These are phyloP conservation scores for Leptopilina myrica DNA, from an alignment of 2,888 invertebrate species.

Conservation along the genomic window DNA sequence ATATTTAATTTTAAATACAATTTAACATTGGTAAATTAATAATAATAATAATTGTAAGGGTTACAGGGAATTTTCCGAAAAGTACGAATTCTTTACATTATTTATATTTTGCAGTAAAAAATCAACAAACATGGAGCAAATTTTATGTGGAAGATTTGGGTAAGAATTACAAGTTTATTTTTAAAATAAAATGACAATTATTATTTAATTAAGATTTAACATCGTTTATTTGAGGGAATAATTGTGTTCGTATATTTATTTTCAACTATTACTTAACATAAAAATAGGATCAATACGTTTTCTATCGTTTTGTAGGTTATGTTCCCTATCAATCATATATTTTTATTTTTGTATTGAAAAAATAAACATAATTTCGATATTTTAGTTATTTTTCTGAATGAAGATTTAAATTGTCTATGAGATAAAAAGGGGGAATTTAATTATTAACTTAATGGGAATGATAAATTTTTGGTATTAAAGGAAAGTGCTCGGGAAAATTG, in stretches of 20 bases:
- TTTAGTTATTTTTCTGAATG: too few relatives aligned
- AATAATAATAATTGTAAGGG: background rate
- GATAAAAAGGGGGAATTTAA: background rate
- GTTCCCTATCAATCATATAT: background rate
- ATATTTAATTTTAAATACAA: constrained; percentile 7
- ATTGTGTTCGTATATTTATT: constrained; percentile 12
- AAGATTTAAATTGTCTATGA: too few relatives aligned
- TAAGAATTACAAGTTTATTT: constrained; percentile 57
- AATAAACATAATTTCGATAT: too few relatives aligned
- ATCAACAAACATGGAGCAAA: constrained; percentile 69
- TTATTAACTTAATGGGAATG: background rate
- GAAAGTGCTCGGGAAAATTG: too few relatives aligned
- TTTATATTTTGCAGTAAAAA: constrained; percentile 3
- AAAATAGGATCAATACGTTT: background rate
- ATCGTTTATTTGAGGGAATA: background rate
- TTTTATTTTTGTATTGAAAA: background rate
- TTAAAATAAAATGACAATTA: background rate
- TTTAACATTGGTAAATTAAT: constrained; percentile 6
- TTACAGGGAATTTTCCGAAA: background rate
- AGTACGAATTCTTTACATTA: background rate
- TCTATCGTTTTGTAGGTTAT: constrained; percentile 8
- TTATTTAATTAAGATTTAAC: constrained; percentile 6
- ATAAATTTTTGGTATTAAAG: background rate
- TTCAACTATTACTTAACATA: background rate
- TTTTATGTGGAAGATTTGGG: constrained; percentile 73